A percentile compares a stretch with the other conserved stretches of the same genome.
phyloP scores from a whole-genome alignment of 2,797 vertebrate genomes.

The Molossus molossus region DNA sequence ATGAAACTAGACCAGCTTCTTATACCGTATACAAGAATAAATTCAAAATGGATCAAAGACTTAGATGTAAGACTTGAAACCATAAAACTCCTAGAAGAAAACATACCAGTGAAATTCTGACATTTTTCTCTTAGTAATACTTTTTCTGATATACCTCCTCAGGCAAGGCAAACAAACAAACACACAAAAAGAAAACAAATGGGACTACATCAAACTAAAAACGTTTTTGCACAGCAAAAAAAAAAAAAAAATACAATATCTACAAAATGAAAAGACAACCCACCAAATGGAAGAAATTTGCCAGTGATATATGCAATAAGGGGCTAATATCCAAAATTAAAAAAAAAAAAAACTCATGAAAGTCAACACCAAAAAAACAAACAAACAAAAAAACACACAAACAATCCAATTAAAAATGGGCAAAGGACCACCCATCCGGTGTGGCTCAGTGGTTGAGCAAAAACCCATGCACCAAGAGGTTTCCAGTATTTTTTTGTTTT shows the following conservation, averaged over 20 bases:
- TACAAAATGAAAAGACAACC: not conserved
- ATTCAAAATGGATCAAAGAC: not conserved
- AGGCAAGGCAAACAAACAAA: not conserved
- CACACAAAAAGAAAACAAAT: not conserved
- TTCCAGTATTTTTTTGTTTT: too few species aligned
- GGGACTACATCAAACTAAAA: not conserved
- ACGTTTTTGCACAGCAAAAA: not conserved
- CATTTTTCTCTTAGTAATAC: not conserved
- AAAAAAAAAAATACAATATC: not conserved
- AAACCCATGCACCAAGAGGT: too few species aligned
- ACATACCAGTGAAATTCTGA: not conserved
- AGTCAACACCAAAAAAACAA: not conserved
- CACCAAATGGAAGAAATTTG: not conserved
- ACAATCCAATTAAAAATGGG: too few species aligned
- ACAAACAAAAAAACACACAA: too few species aligned
- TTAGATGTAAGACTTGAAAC: not conserved
- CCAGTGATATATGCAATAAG: not conserved
- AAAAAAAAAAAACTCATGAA: not conserved
- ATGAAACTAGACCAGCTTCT: not conserved
- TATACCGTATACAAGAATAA: not conserved
- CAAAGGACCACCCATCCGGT: too few species aligned
- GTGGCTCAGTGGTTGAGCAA: too few species aligned
- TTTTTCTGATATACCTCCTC: not conserved
- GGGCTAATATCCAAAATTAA: not conserved
- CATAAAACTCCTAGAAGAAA: not conserved